phyloP scores from a whole-genome alignment of 2,888 invertebrate species.

The Agapostemon virescens region DNA sequence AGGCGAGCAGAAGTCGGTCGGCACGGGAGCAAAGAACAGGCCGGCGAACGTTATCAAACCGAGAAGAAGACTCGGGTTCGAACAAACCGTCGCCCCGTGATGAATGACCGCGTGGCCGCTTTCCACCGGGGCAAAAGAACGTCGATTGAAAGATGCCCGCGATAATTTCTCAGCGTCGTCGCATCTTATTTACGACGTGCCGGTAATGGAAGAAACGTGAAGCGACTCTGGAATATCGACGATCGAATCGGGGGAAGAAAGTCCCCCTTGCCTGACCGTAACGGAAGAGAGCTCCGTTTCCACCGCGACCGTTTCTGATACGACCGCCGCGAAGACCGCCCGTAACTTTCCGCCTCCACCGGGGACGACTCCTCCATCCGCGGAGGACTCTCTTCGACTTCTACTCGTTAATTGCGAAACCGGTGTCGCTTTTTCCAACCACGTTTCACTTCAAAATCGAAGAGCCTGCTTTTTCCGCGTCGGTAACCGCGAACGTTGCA shows the following conservation, averaged over 20 bases:
- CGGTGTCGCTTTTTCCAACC: not conserved
- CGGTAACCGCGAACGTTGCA: not conserved
- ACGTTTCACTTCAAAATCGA: not conserved
- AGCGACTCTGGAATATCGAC: conserved; percentile 72
- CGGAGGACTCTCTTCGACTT: not conserved
- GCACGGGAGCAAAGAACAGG: conserved; percentile 19
- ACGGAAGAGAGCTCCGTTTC: conserved; percentile 51
- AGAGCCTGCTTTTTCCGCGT: not conserved
- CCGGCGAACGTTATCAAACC: conserved; percentile 38
- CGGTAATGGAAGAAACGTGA: conserved; percentile 75
- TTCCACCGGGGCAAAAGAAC: conserved; percentile 56
- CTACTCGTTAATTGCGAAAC: conserved; percentile 30
- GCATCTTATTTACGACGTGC: conserved; percentile 73
- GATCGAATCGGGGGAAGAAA: conserved; percentile 65
- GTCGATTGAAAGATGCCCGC: conserved; percentile 64
- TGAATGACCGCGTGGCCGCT: conserved; percentile 52
- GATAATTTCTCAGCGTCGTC: conserved; percentile 69
- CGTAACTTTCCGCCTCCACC: conserved; percentile 42
- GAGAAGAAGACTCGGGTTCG: conserved; percentile 19
- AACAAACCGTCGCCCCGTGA: conserved; percentile 31
- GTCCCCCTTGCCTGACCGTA: conserved; percentile 45
- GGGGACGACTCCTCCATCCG: conserved; percentile 12
- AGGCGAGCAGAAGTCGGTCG: not conserved
- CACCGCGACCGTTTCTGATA: conserved; percentile 39
- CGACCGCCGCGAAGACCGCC: conserved; percentile 33